Evolutionary conservation across 1,140 invertebrate species (phyloP).

Genomic region (Mizuhopecten yessoensis): DNA sequence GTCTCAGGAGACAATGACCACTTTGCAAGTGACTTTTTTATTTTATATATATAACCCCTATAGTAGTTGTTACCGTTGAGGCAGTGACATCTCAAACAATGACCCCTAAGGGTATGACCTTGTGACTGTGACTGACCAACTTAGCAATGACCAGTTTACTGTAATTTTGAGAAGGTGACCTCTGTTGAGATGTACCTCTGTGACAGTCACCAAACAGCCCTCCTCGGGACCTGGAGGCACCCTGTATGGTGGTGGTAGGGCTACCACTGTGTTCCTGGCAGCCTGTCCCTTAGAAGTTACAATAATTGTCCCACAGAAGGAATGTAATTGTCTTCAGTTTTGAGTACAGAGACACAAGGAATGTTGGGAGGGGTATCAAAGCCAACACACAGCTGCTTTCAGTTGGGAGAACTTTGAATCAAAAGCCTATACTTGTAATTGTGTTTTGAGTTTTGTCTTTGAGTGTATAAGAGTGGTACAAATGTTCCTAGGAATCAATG

Average conservation of each 20-base stretch:
- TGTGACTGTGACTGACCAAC: too few relatives aligned
- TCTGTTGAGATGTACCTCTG: neutral
- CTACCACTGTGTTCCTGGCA: conserved; percentile 11
- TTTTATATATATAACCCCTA: too few relatives aligned
- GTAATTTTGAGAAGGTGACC: neutral
- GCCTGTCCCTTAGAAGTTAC: neutral
- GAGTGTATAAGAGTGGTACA: conserved; percentile 33
- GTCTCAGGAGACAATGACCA: too few relatives aligned
- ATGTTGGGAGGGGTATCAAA: conserved; percentile 37
- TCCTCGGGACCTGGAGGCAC: neutral
- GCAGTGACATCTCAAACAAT: too few relatives aligned
- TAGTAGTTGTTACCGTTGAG: too few relatives aligned
- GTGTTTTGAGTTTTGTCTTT: conserved; percentile 39
- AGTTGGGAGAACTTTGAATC: conserved; percentile 29
- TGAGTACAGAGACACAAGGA: neutral
- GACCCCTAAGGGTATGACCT: too few relatives aligned
- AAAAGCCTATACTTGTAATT: conserved; percentile 39
- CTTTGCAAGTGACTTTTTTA: too few relatives aligned
- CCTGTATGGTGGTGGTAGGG: neutral
- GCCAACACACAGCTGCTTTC: neutral
- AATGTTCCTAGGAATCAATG: neutral
- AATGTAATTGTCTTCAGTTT: conserved; percentile 35
- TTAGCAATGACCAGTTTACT: too few relatives aligned
- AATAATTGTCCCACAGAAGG: conserved; percentile 13
- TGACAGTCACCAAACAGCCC: neutral